Conservation (phyloP, 1,140 invertebrate species). For the Drosophila serrata region DNA sequence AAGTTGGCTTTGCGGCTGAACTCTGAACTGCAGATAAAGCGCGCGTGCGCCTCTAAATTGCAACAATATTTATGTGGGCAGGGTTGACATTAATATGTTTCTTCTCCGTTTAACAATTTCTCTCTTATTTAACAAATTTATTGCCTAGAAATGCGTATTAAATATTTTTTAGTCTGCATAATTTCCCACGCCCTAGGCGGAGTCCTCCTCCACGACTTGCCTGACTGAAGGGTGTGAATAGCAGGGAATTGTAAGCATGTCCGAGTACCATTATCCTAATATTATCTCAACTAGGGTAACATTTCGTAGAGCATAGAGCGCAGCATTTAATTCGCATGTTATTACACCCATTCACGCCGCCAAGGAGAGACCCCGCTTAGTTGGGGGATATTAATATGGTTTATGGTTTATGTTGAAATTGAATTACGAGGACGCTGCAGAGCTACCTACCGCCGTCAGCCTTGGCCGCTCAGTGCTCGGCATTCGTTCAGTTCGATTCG, state of each 20-base stretch:
- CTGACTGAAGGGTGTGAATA: slow-evolving; percentile 1
- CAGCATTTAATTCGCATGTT: slow-evolving; percentile 24
- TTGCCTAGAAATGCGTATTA: slow-evolving; percentile 78
- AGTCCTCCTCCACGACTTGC: not conserved
- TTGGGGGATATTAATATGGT: slow-evolving; percentile 2
- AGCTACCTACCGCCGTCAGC: slow-evolving; percentile 39
- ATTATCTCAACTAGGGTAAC: slow-evolving; percentile 10
- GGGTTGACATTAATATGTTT: slow-evolving; percentile 66
- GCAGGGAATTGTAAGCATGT: slow-evolving; percentile 8
- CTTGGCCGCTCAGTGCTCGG: slow-evolving; percentile 32
- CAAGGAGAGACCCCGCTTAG: slow-evolving; percentile 3
- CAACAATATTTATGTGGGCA: slow-evolving; percentile 53
- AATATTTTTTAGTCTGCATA: slow-evolving; percentile 43
- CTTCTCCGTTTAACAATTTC: slow-evolving; percentile 67
- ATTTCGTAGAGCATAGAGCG: not conserved
- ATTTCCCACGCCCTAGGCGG: not conserved
- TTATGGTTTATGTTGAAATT: slow-evolving; percentile 49
- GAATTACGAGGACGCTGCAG: slow-evolving; percentile 47
- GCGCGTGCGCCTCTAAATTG: slow-evolving; percentile 52
- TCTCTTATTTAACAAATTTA: slow-evolving; percentile 73
- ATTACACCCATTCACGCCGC: not conserved
- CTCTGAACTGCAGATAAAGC: slow-evolving; percentile 20
- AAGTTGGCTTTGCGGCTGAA: slow-evolving; percentile 54
- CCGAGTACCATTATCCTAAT: slow-evolving; percentile 7
- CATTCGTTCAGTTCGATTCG: slow-evolving; percentile 75